Conservation (phyloP, 2,797 vertebrate species). For the Moxostoma hubbsi region DNA sequence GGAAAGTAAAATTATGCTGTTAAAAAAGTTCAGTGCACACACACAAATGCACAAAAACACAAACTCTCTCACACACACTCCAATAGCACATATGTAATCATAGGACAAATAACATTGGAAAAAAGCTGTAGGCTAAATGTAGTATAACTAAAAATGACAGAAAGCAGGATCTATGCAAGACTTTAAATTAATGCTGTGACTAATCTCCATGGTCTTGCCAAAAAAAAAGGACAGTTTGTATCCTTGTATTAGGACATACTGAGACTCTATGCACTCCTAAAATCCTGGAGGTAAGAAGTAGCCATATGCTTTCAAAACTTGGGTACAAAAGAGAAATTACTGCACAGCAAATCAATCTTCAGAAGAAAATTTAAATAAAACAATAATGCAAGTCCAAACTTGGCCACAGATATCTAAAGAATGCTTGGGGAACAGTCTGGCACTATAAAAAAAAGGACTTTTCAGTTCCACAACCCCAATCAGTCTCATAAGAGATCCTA, state of each 20-base stretch:
- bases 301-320: constrained; percentile 9
- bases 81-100: background rate
- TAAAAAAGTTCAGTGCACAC: no score
- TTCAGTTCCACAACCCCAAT: background rate
- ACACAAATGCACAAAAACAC: background rate
- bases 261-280: constrained; percentile 8
- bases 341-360: constrained; percentile 38
- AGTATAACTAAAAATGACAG: constrained; percentile 23
- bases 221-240: background rate
- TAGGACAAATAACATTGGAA: background rate
- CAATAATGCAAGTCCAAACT: background rate
- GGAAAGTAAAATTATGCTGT: no score
- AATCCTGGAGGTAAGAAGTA: constrained; percentile 38
- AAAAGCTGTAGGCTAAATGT: background rate
- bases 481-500: background rate
- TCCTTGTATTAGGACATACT: constrained; percentile 17
- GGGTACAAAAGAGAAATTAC: background rate
- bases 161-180: constrained; percentile 9
- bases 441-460: background rate
- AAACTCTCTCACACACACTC: background rate
- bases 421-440: background rate
- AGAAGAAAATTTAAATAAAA: constrained; percentile 29
- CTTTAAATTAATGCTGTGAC: constrained; percentile 24
- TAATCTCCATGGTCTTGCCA: constrained; percentile 20
- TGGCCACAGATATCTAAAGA: constrained; percentile 7